Conservation (phyloP, 2,888 invertebrate species). For the Conops quadrifasciatus region DNA sequence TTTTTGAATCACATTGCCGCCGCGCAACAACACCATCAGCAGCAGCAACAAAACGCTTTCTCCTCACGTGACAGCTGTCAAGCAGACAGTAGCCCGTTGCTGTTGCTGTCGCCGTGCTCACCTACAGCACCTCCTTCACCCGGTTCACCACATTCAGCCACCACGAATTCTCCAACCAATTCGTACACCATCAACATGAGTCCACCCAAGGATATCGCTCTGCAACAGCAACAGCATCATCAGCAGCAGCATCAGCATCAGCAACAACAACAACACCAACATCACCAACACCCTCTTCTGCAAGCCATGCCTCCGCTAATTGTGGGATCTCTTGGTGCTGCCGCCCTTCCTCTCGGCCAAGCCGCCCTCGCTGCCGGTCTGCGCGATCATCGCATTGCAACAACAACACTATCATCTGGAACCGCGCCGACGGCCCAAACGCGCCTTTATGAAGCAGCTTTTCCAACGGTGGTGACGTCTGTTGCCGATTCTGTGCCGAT, state of each 20-base stretch:
- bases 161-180: conserved; percentile 58
- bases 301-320: conserved; percentile 41
- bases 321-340: conserved; percentile 50
- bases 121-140: conserved; percentile 46
- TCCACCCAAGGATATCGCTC: conserved; percentile 47
- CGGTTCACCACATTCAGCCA: conserved; percentile 51
- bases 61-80: conserved; percentile 53
- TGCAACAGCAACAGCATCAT: conserved; percentile 39
- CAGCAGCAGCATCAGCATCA: conserved; percentile 38
- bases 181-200: conserved; percentile 52
- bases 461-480: conserved; percentile 4
- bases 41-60: conserved; percentile 43
- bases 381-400: conserved; percentile 47
- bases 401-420: background rate
- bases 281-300: conserved; percentile 33
- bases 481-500: conserved; percentile 23
- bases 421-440: conserved; percentile 32
- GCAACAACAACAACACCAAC: conserved; percentile 41
- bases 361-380: conserved; percentile 37
- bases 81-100: conserved; percentile 50
- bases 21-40: conserved; percentile 46
- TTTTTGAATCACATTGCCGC: conserved; percentile 60
- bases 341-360: conserved; percentile 48
- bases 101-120: conserved; percentile 50
- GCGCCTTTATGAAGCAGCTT: conserved; percentile 37